Conservation (phyloP, 2,113 vertebrate genomes). For the Psephotus haematonotus region DNA sequence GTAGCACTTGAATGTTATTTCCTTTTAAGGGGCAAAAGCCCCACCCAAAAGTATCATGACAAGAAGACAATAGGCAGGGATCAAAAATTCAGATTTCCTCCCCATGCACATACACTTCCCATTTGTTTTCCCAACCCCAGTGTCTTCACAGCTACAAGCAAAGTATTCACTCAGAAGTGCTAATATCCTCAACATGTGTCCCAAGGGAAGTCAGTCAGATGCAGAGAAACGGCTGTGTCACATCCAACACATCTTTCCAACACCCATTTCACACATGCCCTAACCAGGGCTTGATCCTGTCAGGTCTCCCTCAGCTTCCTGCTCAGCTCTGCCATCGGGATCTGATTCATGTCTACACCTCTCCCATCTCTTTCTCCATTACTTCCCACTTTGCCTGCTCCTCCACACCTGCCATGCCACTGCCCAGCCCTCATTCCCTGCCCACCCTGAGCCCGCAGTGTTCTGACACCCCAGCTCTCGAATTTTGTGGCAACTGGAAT, state of each 20-base stretch:
- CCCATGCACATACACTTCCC: not conserved
- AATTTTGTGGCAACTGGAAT: not conserved
- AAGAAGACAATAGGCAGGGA: not conserved
- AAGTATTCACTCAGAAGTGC: not conserved
- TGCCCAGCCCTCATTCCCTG: not conserved
- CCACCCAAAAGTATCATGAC: not conserved
- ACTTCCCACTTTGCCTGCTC: not conserved
- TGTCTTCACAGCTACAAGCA: conserved; percentile 29
- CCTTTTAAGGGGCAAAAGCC: conserved; percentile 6
- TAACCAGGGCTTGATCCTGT: not conserved
- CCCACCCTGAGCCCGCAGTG: fast-evolving
- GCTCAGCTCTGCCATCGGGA: not conserved
- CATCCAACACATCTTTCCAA: not conserved
- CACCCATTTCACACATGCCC: not conserved
- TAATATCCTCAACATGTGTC: conserved; percentile 20
- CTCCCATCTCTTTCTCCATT: not conserved
- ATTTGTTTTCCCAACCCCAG: conserved; percentile 13
- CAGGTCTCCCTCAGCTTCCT: not conserved
- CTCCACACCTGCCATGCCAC: not conserved
- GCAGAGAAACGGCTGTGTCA: not conserved
- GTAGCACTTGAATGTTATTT: not conserved
- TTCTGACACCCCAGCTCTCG: not conserved
- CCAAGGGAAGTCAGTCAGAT: not conserved
- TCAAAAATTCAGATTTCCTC: conserved; percentile 12
- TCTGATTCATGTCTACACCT: not conserved